Percentiles rank a stretch among this genome's conserved stretches.
Conservation (phyloP, 2,797 vertebrate genomes). For the Pseudochirops corinnae region DNA sequence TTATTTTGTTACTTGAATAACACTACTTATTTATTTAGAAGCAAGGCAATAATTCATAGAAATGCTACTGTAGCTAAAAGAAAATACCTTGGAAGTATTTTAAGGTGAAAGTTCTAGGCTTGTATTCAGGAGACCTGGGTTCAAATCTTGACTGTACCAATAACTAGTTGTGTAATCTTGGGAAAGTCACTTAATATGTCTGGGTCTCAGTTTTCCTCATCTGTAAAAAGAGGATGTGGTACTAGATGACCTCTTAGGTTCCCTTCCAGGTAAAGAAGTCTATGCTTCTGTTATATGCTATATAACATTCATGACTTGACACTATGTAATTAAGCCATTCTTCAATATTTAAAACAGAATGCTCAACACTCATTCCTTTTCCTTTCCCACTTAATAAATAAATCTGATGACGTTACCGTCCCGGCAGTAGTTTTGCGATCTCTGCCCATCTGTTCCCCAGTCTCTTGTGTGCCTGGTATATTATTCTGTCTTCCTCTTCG, state of each 20-base stretch:
- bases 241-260: constrained; percentile 29
- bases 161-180: constrained; percentile 1
- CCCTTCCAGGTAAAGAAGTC: constrained; percentile 30
- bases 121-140: constrained; percentile 2
- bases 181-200: constrained; percentile 3
- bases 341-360: constrained; percentile 63
- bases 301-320: constrained; percentile 21
- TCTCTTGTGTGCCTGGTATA: constrained; percentile 99
- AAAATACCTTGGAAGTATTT: constrained; percentile 2
- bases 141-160: not conserved
- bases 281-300: constrained; percentile 17
- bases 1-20: not conserved
- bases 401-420: constrained; percentile 90
- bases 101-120: constrained; percentile 12
- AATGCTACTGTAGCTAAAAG: not conserved
- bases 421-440: constrained; percentile 98
- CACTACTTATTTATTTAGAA: not conserved
- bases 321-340: constrained; percentile 49
- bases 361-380: constrained; percentile 69
- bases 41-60: not conserved
- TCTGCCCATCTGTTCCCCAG: constrained; percentile 99
- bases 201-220: constrained; percentile 10
- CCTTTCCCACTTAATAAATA: constrained; percentile 72
- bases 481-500: constrained; percentile 99
- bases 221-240: constrained; percentile 1